phyloP scores from a whole-genome alignment of 2,888 invertebrate genomes.

The Anthophora plumipes region DNA sequence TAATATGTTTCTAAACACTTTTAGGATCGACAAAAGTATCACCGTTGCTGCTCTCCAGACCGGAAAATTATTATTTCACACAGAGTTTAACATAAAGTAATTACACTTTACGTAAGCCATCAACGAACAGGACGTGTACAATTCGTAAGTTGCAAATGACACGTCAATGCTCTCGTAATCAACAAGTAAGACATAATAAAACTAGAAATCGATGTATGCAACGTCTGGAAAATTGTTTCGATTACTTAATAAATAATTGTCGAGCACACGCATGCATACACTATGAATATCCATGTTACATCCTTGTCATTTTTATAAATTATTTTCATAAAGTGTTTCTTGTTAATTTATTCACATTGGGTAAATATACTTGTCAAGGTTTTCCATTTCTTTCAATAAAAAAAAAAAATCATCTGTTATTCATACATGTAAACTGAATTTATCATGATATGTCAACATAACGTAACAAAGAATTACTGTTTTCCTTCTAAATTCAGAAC shows the following conservation, averaged over 20 bases:
- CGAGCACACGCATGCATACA: too few species aligned
- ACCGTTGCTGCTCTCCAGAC: neutral
- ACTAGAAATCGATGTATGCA: neutral
- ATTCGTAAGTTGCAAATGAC: neutral
- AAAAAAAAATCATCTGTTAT: too few species aligned
- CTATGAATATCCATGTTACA: neutral
- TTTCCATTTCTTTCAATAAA: too few species aligned
- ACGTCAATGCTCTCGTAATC: neutral
- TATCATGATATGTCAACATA: too few species aligned
- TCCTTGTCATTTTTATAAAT: neutral
- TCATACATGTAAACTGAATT: too few species aligned
- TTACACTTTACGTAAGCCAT: slow-evolving; percentile 29
- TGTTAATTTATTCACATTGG: too few species aligned
- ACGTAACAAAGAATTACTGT: too few species aligned
- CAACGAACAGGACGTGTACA: neutral
- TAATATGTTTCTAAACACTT: neutral
- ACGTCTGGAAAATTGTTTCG: neutral
- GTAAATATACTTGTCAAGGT: too few species aligned
- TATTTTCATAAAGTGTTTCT: neutral
- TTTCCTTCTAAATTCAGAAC: too few species aligned
- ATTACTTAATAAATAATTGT: neutral
- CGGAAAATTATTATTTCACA: slow-evolving; percentile 26
- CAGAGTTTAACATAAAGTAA: neutral
- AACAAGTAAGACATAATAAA: neutral
- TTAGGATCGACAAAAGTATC: neutral